phyloP scores from a whole-genome alignment of 2,888 invertebrate genomes.

The Drosophila atripex region DNA sequence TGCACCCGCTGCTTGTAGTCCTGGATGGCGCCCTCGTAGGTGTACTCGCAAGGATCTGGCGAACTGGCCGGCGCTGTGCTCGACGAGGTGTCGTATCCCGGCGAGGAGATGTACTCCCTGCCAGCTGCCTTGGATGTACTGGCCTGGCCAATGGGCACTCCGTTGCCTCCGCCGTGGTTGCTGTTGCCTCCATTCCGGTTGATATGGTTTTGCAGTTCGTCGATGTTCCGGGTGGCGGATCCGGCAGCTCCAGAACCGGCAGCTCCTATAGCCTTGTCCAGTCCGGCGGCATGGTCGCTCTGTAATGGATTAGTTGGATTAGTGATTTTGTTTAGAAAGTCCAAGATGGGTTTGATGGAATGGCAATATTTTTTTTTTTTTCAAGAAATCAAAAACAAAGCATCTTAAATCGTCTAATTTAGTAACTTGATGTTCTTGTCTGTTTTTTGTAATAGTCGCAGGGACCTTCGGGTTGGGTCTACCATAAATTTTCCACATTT shows the following conservation, averaged over 20 bases:
- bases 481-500: constrained; percentile 51
- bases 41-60: constrained; percentile 91
- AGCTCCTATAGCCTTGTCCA: constrained; percentile 78
- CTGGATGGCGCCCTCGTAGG: constrained; percentile 94
- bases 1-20: constrained; percentile 92
- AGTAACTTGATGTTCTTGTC: constrained; percentile 22
- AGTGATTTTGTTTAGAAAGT: background rate
- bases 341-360: background rate
- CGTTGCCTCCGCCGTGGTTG: constrained; percentile 29
- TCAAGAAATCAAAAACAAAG: too few relatives aligned
- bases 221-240: constrained; percentile 36
- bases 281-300: constrained; percentile 87
- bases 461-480: constrained; percentile 4
- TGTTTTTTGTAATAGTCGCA: background rate
- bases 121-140: constrained; percentile 51
- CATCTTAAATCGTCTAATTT: background rate
- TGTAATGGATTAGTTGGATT: constrained; percentile 71
- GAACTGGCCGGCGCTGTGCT: constrained; percentile 88
- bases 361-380: too few relatives aligned
- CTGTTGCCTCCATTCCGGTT: constrained; percentile 57
- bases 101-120: constrained; percentile 82
- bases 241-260: constrained; percentile 23
- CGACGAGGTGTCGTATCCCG: constrained; percentile 88
- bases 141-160: constrained; percentile 27
- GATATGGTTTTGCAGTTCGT: constrained; percentile 65